phyloP scores from a whole-genome alignment of 2,113 vertebrate species.

The Pundamilia nyererei region DNA sequence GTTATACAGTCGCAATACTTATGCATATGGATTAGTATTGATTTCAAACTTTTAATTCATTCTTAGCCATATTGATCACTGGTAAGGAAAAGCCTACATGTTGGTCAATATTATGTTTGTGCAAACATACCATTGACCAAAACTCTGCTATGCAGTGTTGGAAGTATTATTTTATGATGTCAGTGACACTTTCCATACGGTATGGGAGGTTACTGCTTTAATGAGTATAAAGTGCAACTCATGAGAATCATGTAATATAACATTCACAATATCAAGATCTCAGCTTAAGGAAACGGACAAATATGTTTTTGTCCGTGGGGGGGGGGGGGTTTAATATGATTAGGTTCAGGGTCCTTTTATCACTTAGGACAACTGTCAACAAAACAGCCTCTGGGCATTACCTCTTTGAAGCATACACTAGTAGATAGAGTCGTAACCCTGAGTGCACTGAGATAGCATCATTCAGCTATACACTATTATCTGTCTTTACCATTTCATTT shows the following conservation, averaged over 20 bases:
- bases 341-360: constrained; percentile 21
- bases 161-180: not conserved
- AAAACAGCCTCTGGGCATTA: not conserved
- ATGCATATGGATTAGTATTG: not conserved
- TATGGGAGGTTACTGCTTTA: not conserved
- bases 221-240: not conserved
- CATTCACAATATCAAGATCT: not conserved
- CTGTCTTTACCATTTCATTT: constrained; percentile 57
- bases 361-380: constrained; percentile 35
- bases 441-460: constrained; percentile 45
- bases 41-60: not conserved
- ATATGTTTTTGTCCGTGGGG: not conserved
- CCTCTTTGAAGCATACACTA: not conserved
- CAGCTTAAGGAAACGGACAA: not conserved
- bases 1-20: not conserved
- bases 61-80: not conserved
- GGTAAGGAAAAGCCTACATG: not conserved
- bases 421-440: constrained; percentile 49
- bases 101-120: not conserved
- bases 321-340: not conserved
- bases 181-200: not conserved
- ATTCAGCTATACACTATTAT: constrained; percentile 53
- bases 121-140: not conserved
- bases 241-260: not conserved
- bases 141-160: not conserved